A percentile compares a stretch with the other conserved stretches of the same genome.
Evolutionary conservation across 1,140 invertebrate species (phyloP).

Genomic region (Drosophila malerkotliana): DNA sequence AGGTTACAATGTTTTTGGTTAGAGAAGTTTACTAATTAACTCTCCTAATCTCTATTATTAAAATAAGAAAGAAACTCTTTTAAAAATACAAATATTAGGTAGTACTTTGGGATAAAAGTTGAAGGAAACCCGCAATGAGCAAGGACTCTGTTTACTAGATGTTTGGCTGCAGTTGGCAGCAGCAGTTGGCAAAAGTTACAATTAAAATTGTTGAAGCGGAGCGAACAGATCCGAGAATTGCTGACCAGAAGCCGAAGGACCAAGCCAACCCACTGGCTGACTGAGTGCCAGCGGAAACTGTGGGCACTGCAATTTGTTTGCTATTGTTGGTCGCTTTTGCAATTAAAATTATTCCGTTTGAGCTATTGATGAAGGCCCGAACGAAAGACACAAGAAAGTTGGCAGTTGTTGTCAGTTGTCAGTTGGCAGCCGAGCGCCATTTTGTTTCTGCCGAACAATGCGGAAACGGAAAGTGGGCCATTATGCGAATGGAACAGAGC

Average conservation of each 20-base stretch:
- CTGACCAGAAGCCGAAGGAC: slow-evolving; percentile 49
- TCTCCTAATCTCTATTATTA: not conserved
- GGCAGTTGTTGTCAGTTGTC: slow-evolving; percentile 3
- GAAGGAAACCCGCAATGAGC: slow-evolving; percentile 44
- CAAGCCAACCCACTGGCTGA: not conserved
- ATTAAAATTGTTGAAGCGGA: slow-evolving; percentile 86
- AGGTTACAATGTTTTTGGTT: not conserved
- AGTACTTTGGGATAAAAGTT: slow-evolving; percentile 11
- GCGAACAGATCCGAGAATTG: slow-evolving; percentile 86
- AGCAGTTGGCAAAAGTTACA: slow-evolving; percentile 86
- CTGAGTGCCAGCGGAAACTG: slow-evolving; percentile 85
- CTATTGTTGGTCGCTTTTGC: slow-evolving; percentile 63
- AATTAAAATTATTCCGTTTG: slow-evolving; percentile 77
- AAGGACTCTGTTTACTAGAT: slow-evolving; percentile 86
- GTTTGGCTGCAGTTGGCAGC: slow-evolving; percentile 91
- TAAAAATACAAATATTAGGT: slow-evolving; percentile 11
- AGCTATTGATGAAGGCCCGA: slow-evolving; percentile 47
- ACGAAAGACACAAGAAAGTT: slow-evolving; percentile 34
- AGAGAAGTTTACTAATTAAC: not conserved
- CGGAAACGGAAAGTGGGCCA: slow-evolving; percentile 78
- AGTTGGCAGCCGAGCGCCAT: slow-evolving; percentile 37
- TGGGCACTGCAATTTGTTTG: slow-evolving; percentile 58
- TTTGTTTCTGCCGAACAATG: slow-evolving; percentile 48
- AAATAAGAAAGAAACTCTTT: not conserved
- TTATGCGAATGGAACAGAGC: slow-evolving; percentile 49